Base-by-base conservation (phyloP, 2,888 invertebrate species). In the Eudasyphora cyanicolor region DNA sequence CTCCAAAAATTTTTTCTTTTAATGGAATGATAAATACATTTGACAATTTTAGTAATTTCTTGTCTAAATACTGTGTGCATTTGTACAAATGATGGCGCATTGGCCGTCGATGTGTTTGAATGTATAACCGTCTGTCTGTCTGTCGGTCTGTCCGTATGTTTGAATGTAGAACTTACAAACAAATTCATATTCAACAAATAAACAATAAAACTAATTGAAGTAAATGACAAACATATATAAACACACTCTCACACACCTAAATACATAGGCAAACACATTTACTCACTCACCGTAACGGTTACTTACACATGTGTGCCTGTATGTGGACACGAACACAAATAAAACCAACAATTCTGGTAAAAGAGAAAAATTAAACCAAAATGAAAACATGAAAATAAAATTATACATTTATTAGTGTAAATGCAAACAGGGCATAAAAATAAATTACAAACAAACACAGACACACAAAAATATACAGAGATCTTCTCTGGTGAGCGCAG, bases 191-290 rank as follows among this genome's bases (percentile, higher is more conserved):
- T 60, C 49, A 70, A 62, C 38, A 74, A 74, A 79, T 64, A 88
- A 89, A 89, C 90, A 89, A 89, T 89, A 88, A 89, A 89, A 89
- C 89, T 89, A 89, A 89, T 89, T 89, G 90, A 88, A 89, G 86
- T 87, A 88, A 83, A 83, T 86, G 83, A 87, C 85, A 86, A 75
- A 84, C 69, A 79, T 19, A 82, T n/a, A 73, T 27, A 73, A 14
- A 71, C 21, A 32, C 29, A 64, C 49, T 38, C 45, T 42, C 32
- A 35, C 8, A 54, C 57, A 38, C 29, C 69, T 60, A 49, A 74
- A 64, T 71, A 75, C 54, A 54, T n/a, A n/a, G n/a, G n/a, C n/a
- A n/a, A n/a, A n/a, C n/a, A n/a, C n/a, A n/a, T n/a, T n/a, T n/a
- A n/a, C n/a, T n/a, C n/a, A n/a, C n/a, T n/a, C n/a, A n/a, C n/a